Conservation (phyloP, 2,113 vertebrate genomes). For the Hylia prasina region DNA sequence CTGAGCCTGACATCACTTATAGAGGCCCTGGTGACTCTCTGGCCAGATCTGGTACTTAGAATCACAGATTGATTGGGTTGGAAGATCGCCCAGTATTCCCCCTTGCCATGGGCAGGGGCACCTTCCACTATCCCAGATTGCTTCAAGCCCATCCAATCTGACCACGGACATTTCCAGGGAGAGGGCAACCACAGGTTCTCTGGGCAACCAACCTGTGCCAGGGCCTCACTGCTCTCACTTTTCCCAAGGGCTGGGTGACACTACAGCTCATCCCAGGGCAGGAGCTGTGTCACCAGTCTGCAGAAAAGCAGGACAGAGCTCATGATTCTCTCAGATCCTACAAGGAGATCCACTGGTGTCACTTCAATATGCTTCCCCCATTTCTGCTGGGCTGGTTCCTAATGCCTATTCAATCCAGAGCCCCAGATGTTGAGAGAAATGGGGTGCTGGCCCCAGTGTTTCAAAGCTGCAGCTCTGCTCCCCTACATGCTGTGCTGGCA, state of each 20-base stretch:
- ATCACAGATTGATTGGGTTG: not conserved
- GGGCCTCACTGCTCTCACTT: not conserved
- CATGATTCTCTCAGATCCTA: not conserved
- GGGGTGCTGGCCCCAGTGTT: conserved; percentile 21
- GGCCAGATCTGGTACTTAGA: not conserved
- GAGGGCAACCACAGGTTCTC: not conserved
- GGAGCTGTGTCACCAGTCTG: not conserved
- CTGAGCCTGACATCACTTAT: not conserved
- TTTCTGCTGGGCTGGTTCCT: not conserved
- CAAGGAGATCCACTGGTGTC: not conserved
- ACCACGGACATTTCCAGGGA: not conserved
- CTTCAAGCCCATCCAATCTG: not conserved
- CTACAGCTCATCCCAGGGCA: not conserved
- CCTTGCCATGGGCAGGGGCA: not conserved
- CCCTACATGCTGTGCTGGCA: not conserved
- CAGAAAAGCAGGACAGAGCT: not conserved
- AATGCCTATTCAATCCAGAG: not conserved
- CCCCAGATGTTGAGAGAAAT: not conserved
- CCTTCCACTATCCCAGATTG: not conserved
- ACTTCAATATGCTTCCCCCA: not conserved
- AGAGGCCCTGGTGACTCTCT: not conserved
- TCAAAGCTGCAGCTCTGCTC: conserved; percentile 48
- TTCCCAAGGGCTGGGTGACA: not conserved
- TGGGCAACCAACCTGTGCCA: not conserved
- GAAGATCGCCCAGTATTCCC: not conserved